Percentiles rank a stretch among this genome's conserved stretches.
phyloP scores from a whole-genome alignment of 2,113 vertebrate species.

The Amblyopsis rosae region DNA sequence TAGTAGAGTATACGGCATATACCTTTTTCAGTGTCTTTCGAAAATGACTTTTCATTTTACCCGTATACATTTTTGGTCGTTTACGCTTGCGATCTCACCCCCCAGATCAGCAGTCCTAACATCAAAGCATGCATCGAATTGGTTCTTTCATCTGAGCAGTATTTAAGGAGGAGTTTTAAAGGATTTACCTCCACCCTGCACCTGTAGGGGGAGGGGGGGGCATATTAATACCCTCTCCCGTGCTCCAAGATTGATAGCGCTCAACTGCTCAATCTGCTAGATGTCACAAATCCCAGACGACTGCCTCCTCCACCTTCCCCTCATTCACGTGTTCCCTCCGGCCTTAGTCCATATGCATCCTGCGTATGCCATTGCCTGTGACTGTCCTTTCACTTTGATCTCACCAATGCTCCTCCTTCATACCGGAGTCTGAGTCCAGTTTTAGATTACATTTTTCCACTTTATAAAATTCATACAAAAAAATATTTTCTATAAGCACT shows the following conservation, averaged over 20 bases:
- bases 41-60: too few relatives aligned
- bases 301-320: conserved; percentile 1
- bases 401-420: conserved; percentile 22
- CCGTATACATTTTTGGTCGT: too few relatives aligned
- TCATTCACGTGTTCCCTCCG: conserved; percentile 7
- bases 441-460: too few relatives aligned
- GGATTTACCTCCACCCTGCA: conserved; percentile 35
- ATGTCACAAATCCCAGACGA: conserved; percentile 18
- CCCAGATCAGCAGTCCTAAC: conserved; percentile 23
- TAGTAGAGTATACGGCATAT: too few relatives aligned
- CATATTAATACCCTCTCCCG: conserved; percentile 34
- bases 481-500: too few relatives aligned
- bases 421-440: conserved; percentile 11
- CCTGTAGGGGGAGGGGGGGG: conserved; percentile 6
- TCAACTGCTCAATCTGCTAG: conserved; percentile 21
- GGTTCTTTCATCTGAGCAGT: conserved; percentile 5
- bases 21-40: too few relatives aligned
- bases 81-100: too few relatives aligned
- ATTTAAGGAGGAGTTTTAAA: conserved; percentile 20
- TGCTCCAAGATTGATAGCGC: conserved; percentile 33
- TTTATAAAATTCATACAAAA: background rate
- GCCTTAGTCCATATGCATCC: conserved; percentile 3
- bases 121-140: conserved; percentile 40
- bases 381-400: conserved; percentile 44
- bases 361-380: conserved; percentile 5